Base-by-base conservation (phyloP, 2,113 vertebrate species). In the Nipponia nippon region DNA sequence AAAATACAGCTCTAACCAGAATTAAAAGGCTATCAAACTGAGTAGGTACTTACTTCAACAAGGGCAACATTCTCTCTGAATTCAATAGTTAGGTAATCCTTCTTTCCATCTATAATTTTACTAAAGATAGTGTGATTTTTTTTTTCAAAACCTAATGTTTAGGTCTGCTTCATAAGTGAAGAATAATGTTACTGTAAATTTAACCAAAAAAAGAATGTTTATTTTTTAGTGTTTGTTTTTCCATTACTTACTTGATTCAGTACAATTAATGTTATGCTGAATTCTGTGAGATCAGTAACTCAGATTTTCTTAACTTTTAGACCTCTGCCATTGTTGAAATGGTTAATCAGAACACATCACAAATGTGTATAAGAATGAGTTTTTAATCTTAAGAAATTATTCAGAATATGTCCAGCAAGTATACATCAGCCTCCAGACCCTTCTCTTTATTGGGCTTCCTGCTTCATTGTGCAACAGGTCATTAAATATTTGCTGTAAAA, bases 371-470 rank as follows among this genome's bases (percentile, higher is more conserved):
- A 16, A 78, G 5, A 58, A 58, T 59, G 22, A 49, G 3, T 50
- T 67, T 65, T 86, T 55, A 79, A 65, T 55, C 16, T 13, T 55
- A 16, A 70, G 38, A 70, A 56, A 55, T 50, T 62, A 44, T 30
- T 66, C 27, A 42, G 16, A 56, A n/a, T 66, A 34, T 42, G 2
- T 23, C 30, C 42, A 55, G 11, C 3, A 58, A 52, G 1, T 5
- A 11, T 25, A 32, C 20, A 10, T 26, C 1, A 0, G 25, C 29
- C 8, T 70, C 16, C 19, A 80, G 2, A 2, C 11, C 3, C 18
- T 61, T 65, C 12, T 55, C 6, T 65, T n/a, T 34, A 32, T 13
- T 61, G 32, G 7, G 2, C 17, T 66, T 7, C 13, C 47, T 79
- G 11, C 69, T 81, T 81, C 30, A 75, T 14, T 55, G 29, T 55